Evolutionary conservation across 2,113 vertebrate genomes (phyloP).

Genomic region (Leucoraja erinaceus): DNA sequence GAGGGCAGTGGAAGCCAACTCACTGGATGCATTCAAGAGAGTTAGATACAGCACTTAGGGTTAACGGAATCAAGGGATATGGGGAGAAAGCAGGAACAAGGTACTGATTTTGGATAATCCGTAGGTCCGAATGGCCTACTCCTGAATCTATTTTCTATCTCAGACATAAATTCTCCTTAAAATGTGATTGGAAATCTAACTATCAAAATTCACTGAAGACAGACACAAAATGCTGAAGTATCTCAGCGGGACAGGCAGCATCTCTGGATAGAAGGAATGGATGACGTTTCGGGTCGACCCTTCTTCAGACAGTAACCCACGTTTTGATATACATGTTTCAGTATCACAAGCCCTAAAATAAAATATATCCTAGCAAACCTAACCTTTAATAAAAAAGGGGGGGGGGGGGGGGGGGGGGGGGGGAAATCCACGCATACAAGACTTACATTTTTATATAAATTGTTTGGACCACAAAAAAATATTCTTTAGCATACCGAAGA

Average conservation of each 20-base stretch:
- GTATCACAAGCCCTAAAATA: not conserved
- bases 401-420: not conserved
- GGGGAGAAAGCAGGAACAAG: no score
- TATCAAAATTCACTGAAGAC: not conserved
- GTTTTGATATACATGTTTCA: not conserved
- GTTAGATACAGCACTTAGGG: no score
- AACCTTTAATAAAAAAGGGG: slow-evolving; percentile 16
- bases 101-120: no score
- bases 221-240: no score
- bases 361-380: not conserved
- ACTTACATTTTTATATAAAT: not conserved
- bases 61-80: no score
- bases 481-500: slow-evolving; percentile 12
- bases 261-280: no score
- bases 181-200: not conserved
- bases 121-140: no score
- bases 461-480: not conserved
- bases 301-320: not conserved
- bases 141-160: not conserved
- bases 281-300: no score
- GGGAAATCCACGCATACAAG: slow-evolving; percentile 13
- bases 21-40: no score
- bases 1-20: no score
- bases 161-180: no score
- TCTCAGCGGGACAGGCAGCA: no score